Percentiles rank a stretch among this genome's conserved stretches.
phyloP scores from a whole-genome alignment of 2,113 vertebrate species.

The Channa argus region DNA sequence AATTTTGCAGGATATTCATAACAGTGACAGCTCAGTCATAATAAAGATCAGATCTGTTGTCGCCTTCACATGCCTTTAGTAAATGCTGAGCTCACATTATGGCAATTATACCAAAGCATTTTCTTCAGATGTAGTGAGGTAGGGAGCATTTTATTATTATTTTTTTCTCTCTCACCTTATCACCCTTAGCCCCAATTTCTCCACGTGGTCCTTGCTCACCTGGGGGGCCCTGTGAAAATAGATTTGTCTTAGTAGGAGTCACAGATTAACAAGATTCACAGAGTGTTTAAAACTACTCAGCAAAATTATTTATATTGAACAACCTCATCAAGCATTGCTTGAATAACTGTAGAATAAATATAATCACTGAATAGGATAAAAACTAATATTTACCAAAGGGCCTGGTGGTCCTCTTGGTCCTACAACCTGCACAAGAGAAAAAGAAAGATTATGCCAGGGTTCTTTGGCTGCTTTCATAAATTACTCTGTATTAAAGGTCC shows the following conservation, averaged over 20 bases:
- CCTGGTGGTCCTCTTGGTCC: conserved; percentile 93
- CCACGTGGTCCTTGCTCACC: conserved; percentile 93
- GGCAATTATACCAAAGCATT: background rate
- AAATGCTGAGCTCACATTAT: background rate
- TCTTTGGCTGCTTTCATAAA: background rate
- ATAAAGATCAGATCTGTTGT: background rate
- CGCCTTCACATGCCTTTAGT: background rate
- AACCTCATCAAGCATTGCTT: background rate
- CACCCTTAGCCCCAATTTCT: conserved; percentile 89
- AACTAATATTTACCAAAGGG: conserved; percentile 86
- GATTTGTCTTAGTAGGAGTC: conserved; percentile 24
- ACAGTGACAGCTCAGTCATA: background rate
- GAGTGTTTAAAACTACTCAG: background rate
- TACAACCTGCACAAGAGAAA: conserved; percentile 82
- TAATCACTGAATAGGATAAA: background rate
- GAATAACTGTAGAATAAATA: background rate
- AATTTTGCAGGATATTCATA: background rate
- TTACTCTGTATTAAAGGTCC: background rate
- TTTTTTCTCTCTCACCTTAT: conserved; percentile 83
- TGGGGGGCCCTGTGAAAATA: conserved; percentile 86
- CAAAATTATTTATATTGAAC: background rate
- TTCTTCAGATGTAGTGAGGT: too few species aligned
- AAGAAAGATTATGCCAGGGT: conserved; percentile 7
- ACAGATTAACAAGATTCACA: background rate
- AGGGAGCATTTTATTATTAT: background rate